A percentile compares a stretch with the other conserved stretches of the same genome.
These are phyloP conservation scores for Epinotia ramella DNA, from an alignment of 2,888 invertebrate species.

Conservation along the genomic window DNA sequence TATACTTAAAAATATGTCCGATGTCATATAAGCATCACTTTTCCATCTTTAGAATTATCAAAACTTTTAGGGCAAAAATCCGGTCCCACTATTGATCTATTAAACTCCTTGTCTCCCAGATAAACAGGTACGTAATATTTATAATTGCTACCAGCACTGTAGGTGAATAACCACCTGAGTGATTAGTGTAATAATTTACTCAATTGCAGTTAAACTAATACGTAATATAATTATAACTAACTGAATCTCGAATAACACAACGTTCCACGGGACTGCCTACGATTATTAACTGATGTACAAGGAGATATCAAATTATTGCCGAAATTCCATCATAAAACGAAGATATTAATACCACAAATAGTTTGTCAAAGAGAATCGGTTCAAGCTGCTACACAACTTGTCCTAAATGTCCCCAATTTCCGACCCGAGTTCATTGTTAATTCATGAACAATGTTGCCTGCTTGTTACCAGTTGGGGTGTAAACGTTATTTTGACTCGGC, in stretches of 20 bases:
- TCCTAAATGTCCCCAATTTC: conserved; percentile 63
- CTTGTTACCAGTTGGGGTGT: conserved; percentile 63
- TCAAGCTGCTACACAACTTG: conserved; percentile 59
- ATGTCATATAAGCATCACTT: too few species aligned
- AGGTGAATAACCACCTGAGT: neutral
- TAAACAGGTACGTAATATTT: too few species aligned
- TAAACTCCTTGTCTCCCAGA: too few species aligned
- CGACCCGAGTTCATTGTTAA: conserved; percentile 70
- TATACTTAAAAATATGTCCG: too few species aligned
- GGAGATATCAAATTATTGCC: neutral
- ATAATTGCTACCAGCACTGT: too few species aligned
- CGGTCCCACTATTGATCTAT: too few species aligned
- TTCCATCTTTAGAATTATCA: too few species aligned
- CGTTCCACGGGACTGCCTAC: neutral
- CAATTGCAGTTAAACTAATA: neutral
- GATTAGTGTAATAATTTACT: neutral
- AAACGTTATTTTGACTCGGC: conserved; percentile 57
- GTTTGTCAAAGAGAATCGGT: conserved; percentile 58
- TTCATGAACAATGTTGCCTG: conserved; percentile 70
- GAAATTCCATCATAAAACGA: conserved; percentile 34
- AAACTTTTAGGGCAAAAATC: too few species aligned
- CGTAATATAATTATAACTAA: neutral
- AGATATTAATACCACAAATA: conserved; percentile 50
- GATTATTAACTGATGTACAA: neutral
- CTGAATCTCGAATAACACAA: neutral